Evolutionary conservation across 2,797 vertebrate genomes (phyloP), one percentile per base, ranked within the genome.

Genomic region (Hoplostethus atlanticus): DNA sequence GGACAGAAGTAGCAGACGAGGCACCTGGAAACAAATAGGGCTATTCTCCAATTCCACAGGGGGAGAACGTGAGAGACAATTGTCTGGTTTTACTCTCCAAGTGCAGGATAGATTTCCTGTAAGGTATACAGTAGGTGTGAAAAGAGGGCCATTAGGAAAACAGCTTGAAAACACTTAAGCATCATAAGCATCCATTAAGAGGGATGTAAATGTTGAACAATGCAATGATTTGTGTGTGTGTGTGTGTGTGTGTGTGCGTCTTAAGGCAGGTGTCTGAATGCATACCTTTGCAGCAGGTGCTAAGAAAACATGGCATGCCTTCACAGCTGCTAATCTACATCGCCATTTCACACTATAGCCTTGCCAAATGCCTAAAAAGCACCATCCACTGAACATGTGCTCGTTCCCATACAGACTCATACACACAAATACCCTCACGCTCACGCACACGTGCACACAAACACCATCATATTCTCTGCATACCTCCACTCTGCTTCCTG

Each of bases 251-350:
- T 68, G 58, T 51, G 63, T 42, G 54, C 42, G 40, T 30, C 1
- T 40, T 16, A n/a, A 58, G 55, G 51, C 84, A 85, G 83, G 68
- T 84, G 79, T 58, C 12, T 71, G 10, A 80, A 48, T 21, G 25
- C 64, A 80, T 85, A 83, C 74, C 73, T 84, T 76, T 60, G 74
- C 68, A 84, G 25, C 74, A 80, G 66, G 31, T 72, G 42, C n/a
- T 15, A 56, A 21, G 42, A 61, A 46, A 51, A 34, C 48, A 15
- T 81, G 40, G 46, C 64, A 65, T 66, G 56, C 54, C 56, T n/a
- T 68, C 67, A 76, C 57, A 76, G 72, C 73, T 71, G 64, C 64
- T 55, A 73, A 75, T 73, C 65, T 5, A 71, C 65, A 53, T 6
- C 28, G 10, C 67, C 57, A 73, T 10, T 40, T 53, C 4, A 53